Evolutionary conservation across 2,113 vertebrate species (phyloP).

Genomic region (Heptranchias perlo): DNA sequence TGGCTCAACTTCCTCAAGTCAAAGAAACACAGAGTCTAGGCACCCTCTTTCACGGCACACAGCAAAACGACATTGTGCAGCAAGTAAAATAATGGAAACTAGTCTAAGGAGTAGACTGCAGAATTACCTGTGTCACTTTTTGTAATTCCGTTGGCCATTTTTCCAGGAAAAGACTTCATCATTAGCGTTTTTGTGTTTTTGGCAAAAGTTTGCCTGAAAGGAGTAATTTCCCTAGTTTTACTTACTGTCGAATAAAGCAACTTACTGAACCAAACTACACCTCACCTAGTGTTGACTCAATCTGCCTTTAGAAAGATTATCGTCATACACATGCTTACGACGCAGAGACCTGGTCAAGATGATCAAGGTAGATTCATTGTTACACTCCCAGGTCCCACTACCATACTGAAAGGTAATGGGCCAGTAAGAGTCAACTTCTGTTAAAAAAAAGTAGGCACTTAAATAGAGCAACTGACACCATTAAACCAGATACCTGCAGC

Average conservation of each 20-base stretch:
- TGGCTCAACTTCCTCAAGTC: not conserved
- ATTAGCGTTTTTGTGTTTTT: not conserved
- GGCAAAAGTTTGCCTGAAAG: not conserved
- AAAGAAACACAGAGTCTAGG: not conserved
- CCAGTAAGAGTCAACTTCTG: not conserved
- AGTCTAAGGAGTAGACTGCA: not conserved
- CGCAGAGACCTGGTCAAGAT: not conserved
- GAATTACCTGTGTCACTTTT: not conserved
- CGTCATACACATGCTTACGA: not conserved
- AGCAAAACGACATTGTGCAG: not conserved
- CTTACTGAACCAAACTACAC: not conserved
- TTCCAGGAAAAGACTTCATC: not conserved
- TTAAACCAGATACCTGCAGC: not conserved
- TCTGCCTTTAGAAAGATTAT: not conserved
- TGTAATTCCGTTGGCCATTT: not conserved
- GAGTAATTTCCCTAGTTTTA: not conserved
- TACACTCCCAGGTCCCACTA: not conserved
- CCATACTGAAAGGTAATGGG: not conserved
- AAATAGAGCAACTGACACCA: not conserved
- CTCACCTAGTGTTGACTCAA: not conserved
- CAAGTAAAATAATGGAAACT: not conserved
- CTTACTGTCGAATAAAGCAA: not conserved
- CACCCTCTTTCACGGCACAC: not conserved
- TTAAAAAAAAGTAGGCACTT: too few species aligned
- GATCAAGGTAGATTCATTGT: not conserved